These are phyloP conservation scores for Mormyrops attenuatus DNA, from an alignment of 2,797 vertebrate genomes.

Conservation along the genomic window DNA sequence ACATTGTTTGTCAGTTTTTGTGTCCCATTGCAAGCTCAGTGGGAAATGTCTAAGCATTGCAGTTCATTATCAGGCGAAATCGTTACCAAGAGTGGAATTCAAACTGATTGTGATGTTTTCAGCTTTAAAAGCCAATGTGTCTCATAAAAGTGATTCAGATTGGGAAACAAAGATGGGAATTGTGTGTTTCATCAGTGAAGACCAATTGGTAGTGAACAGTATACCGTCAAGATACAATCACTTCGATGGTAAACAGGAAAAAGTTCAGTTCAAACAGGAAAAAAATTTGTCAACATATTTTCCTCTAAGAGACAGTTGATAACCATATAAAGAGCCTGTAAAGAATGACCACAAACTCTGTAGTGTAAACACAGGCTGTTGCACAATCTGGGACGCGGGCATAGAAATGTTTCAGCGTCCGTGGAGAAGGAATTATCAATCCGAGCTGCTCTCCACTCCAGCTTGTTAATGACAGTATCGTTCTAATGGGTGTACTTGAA, in stretches of 20 bases:
- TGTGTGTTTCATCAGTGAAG: neutral
- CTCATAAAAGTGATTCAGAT: neutral
- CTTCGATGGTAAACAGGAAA: neutral
- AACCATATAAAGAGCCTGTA: neutral
- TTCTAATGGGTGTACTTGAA: neutral
- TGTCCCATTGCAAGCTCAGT: neutral
- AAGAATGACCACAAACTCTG: neutral
- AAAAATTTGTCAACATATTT: slow-evolving; percentile 13
- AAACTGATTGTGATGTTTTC: neutral
- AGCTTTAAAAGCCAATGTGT: neutral
- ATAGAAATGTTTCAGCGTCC: neutral
- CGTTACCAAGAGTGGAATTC: neutral
- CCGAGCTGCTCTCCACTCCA: neutral
- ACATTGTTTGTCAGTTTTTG: neutral
- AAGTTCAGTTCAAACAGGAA: neutral
- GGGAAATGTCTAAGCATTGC: neutral
- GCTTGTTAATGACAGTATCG: neutral
- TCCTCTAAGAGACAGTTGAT: neutral
- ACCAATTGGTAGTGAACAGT: neutral
- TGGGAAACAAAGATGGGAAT: neutral
- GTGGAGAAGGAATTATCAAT: neutral
- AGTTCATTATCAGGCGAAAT: neutral
- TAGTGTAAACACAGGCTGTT: slow-evolving; percentile 18
- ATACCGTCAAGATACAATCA: neutral
- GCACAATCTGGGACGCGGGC: slow-evolving; percentile 4